phyloP scores from a whole-genome alignment of 2,113 vertebrate species.

The Oriolus oriolus region DNA sequence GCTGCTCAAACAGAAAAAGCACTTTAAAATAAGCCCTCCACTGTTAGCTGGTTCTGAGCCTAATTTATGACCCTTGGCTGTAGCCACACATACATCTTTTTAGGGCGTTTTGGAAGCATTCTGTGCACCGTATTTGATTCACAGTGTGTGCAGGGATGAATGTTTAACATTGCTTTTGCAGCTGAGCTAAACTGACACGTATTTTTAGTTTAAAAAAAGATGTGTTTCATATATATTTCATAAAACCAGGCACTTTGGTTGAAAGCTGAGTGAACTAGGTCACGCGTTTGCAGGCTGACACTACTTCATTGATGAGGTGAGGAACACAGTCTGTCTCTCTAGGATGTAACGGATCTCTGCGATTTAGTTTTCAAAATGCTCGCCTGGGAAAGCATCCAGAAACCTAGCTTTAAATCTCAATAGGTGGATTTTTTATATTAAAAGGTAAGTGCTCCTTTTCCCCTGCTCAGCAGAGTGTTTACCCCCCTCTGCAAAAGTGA shows the following conservation, averaged over 20 bases:
- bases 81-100: background rate
- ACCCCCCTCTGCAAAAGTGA: background rate
- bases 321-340: background rate
- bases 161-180: slow-evolving; percentile 54
- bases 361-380: slow-evolving; percentile 28
- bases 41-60: background rate
- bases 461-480: background rate
- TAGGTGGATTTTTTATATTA: background rate
- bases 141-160: slow-evolving; percentile 25
- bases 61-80: too few species aligned
- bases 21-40: background rate
- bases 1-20: background rate
- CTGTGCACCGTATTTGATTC: slow-evolving; percentile 5
- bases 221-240: slow-evolving; percentile 31
- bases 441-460: background rate
- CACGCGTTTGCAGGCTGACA: slow-evolving; percentile 34
- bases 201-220: slow-evolving; percentile 44
- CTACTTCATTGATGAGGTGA: slow-evolving; percentile 42
- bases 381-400: background rate
- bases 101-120: background rate
- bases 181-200: slow-evolving; percentile 10
- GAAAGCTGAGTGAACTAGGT: slow-evolving; percentile 39
- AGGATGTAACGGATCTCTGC: slow-evolving; percentile 3
- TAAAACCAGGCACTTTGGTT: slow-evolving; percentile 6
- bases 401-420: slow-evolving; percentile 17